Evolutionary conservation across 2,113 vertebrate species (phyloP).

Genomic region (Calidris pygmaea): DNA sequence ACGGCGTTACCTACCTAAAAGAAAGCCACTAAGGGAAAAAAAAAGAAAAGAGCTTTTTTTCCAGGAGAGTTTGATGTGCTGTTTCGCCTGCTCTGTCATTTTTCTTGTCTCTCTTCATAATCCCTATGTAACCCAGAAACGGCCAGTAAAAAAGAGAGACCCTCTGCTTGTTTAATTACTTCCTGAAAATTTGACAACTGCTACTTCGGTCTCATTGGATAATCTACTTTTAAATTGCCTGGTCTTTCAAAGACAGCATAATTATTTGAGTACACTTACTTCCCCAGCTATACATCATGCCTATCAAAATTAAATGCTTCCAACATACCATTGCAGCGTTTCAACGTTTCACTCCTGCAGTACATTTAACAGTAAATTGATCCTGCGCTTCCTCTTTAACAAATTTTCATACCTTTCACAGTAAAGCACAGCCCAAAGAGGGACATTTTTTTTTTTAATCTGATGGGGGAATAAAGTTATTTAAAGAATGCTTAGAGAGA

Average conservation of each 20-base stretch:
- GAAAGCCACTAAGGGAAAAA: background rate
- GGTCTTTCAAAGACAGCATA: slow-evolving; percentile 75
- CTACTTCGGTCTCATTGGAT: slow-evolving; percentile 70
- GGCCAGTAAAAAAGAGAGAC: slow-evolving; percentile 74
- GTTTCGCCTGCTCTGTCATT: slow-evolving; percentile 71
- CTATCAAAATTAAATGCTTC: slow-evolving; percentile 76
- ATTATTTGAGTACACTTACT: slow-evolving; percentile 77
- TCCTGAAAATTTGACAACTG: slow-evolving; percentile 78
- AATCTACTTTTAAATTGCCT: slow-evolving; percentile 75
- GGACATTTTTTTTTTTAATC: background rate
- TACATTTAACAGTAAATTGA: slow-evolving; percentile 41
- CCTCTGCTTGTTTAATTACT: slow-evolving; percentile 81
- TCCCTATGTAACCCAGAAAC: slow-evolving; percentile 80
- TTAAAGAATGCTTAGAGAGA: background rate
- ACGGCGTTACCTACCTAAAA: background rate
- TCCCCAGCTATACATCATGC: slow-evolving; percentile 79
- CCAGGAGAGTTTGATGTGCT: slow-evolving; percentile 48
- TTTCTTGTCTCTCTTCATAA: slow-evolving; percentile 84
- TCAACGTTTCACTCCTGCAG: slow-evolving; percentile 41
- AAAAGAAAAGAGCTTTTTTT: slow-evolving; percentile 11
- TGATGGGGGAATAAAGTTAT: background rate
- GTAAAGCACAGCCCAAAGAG: background rate
- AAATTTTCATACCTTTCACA: slow-evolving; percentile 17
- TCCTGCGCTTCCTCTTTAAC: slow-evolving; percentile 39
- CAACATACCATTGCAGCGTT: slow-evolving; percentile 53